A percentile compares a stretch with the other conserved stretches of the same genome.
Evolutionary conservation across 2,888 invertebrate species (phyloP).

Genomic region (Thelaira solivaga): DNA sequence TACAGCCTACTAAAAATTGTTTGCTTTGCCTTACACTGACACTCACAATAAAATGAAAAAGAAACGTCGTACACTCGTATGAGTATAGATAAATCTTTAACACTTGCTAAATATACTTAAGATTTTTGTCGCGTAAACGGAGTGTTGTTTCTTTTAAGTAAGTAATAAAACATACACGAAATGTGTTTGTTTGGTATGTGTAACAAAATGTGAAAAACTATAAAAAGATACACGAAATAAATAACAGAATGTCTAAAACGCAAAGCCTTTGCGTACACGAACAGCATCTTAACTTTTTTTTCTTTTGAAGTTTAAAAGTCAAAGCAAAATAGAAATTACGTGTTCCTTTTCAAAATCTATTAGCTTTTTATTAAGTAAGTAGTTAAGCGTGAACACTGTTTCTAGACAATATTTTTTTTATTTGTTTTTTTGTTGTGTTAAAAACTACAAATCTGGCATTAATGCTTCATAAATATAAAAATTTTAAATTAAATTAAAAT

Average conservation of each 20-base stretch:
- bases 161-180: constrained; percentile 40
- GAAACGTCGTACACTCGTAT: too few species aligned
- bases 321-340: constrained; percentile 30
- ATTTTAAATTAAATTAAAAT: too few species aligned
- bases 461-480: too few species aligned
- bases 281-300: constrained; percentile 47
- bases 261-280: constrained; percentile 31
- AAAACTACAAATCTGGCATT: too few species aligned
- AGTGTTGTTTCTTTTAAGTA: constrained; percentile 15
- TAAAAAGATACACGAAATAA: too few species aligned
- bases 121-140: constrained; percentile 65
- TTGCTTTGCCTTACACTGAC: constrained; percentile 6
- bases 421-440: too few species aligned
- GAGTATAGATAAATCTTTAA: constrained; percentile 64
- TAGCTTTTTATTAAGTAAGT: background rate
- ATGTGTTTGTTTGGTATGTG: constrained; percentile 44
- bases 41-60: constrained; percentile 33
- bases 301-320: constrained; percentile 1
- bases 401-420: background rate
- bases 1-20: constrained; percentile 12
- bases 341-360: constrained; percentile 27
- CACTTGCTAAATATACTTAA: constrained; percentile 64
- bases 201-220: constrained; percentile 40
- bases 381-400: background rate
- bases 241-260: constrained; percentile 24